Conservation (phyloP, 2,888 invertebrate genomes). For the Drosophila siamana region DNA sequence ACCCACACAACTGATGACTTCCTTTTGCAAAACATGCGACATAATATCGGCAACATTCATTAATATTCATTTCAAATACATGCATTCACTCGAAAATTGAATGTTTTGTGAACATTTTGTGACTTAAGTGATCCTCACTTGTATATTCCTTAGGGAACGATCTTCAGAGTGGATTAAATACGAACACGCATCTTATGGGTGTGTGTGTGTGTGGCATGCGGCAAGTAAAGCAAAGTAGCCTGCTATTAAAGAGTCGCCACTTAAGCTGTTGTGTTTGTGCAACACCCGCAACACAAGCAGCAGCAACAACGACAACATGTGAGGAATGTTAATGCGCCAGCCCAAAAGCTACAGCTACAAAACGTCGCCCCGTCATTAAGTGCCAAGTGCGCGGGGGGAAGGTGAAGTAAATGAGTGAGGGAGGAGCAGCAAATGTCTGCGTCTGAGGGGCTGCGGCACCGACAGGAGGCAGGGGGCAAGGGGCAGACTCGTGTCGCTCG, state of each 20-base stretch:
- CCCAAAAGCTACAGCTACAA: conserved; percentile 59
- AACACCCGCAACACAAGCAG: conserved; percentile 56
- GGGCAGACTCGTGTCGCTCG: conserved; percentile 47
- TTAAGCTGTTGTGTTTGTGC: conserved; percentile 60
- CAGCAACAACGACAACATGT: conserved; percentile 22
- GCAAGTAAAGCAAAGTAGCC: conserved; percentile 51
- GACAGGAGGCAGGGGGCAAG: not conserved
- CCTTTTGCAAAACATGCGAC: conserved; percentile 20
- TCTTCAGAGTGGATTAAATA: conserved; percentile 50
- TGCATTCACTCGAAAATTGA: conserved; percentile 3
- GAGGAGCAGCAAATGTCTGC: not conserved
- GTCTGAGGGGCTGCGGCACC: not conserved
- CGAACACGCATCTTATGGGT: conserved; percentile 20
- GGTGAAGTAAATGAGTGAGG: not conserved
- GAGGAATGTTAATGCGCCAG: conserved; percentile 75
- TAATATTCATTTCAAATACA: conserved; percentile 31
- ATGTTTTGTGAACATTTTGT: conserved; percentile 14
- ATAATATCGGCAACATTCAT: conserved; percentile 23
- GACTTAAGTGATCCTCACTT: conserved; percentile 40
- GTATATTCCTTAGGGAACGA: conserved; percentile 40
- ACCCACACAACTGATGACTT: conserved; percentile 24
- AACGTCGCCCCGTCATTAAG: conserved; percentile 73
- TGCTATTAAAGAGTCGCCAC: conserved; percentile 54
- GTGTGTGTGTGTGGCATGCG: conserved; percentile 36
- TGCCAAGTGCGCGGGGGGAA: not conserved